A percentile compares a stretch with the other conserved stretches of the same genome.
Conservation (phyloP, 2,113 vertebrate species). For the Pachycephala philippinensis region DNA sequence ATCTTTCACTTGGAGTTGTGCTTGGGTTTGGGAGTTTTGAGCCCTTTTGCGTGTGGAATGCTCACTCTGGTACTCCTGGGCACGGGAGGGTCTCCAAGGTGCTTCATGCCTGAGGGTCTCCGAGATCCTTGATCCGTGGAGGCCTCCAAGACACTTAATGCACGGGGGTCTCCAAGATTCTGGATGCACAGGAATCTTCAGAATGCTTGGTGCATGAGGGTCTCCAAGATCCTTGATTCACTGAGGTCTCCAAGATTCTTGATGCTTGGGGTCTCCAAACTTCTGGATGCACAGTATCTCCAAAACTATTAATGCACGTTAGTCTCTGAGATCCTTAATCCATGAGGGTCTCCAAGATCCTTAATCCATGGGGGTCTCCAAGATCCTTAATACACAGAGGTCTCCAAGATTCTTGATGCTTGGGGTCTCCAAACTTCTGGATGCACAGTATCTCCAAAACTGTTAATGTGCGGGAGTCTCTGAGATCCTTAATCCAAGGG, state of each 20-base stretch:
- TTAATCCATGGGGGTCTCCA: rapidly evolving
- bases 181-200: background rate
- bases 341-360: rapidly evolving
- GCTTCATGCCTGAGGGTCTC: background rate
- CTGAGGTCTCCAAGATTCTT: background rate
- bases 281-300: rapidly evolving
- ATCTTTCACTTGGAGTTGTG: background rate
- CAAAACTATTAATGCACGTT: background rate
- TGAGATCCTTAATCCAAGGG: too few relatives aligned
- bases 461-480: too few relatives aligned
- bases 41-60: background rate
- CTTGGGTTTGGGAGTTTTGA: background rate
- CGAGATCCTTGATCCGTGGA: rapidly evolving
- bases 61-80: background rate
- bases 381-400: rapidly evolving
- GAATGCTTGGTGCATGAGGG: background rate
- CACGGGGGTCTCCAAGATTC: background rate
- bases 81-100: background rate
- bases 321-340: rapidly evolving
- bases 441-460: rapidly evolving
- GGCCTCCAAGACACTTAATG: background rate
- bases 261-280: background rate
- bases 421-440: too few relatives aligned
- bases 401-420: background rate
- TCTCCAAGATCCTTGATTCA: background rate